These are phyloP conservation scores for Alces alces DNA, from an alignment of 2,113 vertebrate genomes.

Conservation along the genomic window DNA sequence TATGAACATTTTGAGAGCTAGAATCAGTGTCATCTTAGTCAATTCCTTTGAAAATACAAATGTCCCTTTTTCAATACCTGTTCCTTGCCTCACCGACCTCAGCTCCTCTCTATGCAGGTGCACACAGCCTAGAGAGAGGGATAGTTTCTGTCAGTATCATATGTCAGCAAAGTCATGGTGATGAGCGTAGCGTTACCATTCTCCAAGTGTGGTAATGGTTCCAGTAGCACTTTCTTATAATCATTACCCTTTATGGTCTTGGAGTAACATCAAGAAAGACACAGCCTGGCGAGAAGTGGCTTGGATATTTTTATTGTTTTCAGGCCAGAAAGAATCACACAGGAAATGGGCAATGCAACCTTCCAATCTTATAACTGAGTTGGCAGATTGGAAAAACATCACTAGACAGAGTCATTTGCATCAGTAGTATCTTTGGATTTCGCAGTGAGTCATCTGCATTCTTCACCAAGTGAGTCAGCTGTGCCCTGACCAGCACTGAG, in stretches of 20 bases:
- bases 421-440: background rate
- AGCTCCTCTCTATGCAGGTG: background rate
- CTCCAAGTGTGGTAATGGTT: background rate
- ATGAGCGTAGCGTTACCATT: background rate
- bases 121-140: background rate
- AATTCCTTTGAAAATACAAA: background rate
- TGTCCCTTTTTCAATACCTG: background rate
- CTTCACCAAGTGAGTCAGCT: background rate
- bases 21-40: background rate
- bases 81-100: background rate
- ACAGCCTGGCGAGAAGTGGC: background rate
- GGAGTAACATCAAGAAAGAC: background rate
- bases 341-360: background rate
- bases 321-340: background rate
- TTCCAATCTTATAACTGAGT: background rate
- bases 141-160: background rate
- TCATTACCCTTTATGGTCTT: background rate
- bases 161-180: background rate
- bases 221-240: background rate
- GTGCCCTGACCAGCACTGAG: background rate
- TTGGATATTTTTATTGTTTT: constrained; percentile 18
- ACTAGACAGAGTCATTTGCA: background rate
- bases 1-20: background rate
- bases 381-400: background rate
- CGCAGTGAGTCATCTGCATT: background rate